These are phyloP conservation scores for Biston stratarius DNA, from an alignment of 2,888 invertebrate genomes.

Conservation along the genomic window DNA sequence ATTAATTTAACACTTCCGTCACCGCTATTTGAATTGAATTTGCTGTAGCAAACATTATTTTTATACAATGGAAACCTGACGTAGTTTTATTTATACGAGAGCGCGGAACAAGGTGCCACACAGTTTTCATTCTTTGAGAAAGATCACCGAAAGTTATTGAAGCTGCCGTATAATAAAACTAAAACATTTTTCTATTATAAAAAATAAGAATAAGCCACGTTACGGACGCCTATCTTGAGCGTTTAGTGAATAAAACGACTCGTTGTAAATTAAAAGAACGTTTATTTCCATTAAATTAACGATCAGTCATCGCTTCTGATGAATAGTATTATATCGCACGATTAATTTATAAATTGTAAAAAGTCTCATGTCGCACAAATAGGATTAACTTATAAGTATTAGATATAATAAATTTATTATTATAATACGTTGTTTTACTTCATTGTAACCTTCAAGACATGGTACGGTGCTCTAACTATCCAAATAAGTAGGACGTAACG, in stretches of 20 bases:
- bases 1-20: constrained; percentile 57
- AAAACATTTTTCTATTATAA: no score
- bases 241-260: constrained; percentile 31
- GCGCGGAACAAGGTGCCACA: no score
- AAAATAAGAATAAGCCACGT: background rate
- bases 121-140: no score
- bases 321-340: constrained; percentile 52
- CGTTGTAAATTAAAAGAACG: constrained; percentile 36
- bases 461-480: background rate
- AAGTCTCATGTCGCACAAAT: constrained; percentile 73
- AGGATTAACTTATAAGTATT: constrained; percentile 75
- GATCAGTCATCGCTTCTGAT: constrained; percentile 62
- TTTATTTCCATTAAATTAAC: constrained; percentile 39
- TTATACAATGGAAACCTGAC: background rate
- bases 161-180: no score
- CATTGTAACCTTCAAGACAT: constrained; percentile 10
- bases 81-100: background rate
- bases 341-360: constrained; percentile 73
- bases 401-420: constrained; percentile 69
- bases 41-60: background rate
- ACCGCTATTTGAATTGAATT: constrained; percentile 1
- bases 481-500: constrained; percentile 17
- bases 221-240: background rate
- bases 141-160: no score
- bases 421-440: constrained; percentile 47